Conservation (phyloP, 2,797 vertebrate species). For the Karalla daura region DNA sequence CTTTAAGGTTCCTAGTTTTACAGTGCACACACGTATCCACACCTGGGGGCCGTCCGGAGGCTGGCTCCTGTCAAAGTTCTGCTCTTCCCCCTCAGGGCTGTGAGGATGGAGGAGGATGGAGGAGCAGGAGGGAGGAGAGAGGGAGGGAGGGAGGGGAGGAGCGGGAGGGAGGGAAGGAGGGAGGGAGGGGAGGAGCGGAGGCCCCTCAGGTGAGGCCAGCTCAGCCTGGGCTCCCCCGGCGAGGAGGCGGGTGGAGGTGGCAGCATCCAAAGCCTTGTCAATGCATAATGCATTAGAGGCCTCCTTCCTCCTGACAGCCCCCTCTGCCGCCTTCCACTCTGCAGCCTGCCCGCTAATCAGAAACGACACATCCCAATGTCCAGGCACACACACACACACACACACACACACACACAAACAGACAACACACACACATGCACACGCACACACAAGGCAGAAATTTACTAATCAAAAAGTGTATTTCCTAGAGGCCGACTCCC, state of each 20-base stretch:
- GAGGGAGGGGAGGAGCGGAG: constrained; percentile 37
- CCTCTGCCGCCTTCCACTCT: constrained; percentile 91
- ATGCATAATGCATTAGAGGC: constrained; percentile 98
- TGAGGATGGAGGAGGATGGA: constrained; percentile 43
- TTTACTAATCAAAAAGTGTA: constrained; percentile 99
- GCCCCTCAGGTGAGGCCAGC: constrained; percentile 82
- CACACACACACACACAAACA: constrained; percentile 82
- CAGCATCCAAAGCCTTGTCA: constrained; percentile 90
- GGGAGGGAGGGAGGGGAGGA: constrained; percentile 33
- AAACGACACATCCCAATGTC: constrained; percentile 99
- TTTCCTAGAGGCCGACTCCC: constrained; percentile 99
- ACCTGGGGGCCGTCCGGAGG: constrained; percentile 46
- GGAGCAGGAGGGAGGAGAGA: no score
- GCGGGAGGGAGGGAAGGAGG: no score
- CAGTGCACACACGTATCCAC: constrained; percentile 12
- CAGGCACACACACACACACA: constrained; percentile 86
- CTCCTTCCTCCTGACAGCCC: constrained; percentile 94
- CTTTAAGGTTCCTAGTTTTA: no score
- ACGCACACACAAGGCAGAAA: constrained; percentile 93
- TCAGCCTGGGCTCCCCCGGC: constrained; percentile 85
- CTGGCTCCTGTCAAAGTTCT: constrained; percentile 63
- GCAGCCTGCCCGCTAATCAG: constrained; percentile 95
- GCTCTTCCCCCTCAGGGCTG: constrained; percentile 38
- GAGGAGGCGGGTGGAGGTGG: constrained; percentile 84
- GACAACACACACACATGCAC: constrained; percentile 90